Conservation (phyloP, 2,113 vertebrate genomes). For the Halichoerus grypus region DNA sequence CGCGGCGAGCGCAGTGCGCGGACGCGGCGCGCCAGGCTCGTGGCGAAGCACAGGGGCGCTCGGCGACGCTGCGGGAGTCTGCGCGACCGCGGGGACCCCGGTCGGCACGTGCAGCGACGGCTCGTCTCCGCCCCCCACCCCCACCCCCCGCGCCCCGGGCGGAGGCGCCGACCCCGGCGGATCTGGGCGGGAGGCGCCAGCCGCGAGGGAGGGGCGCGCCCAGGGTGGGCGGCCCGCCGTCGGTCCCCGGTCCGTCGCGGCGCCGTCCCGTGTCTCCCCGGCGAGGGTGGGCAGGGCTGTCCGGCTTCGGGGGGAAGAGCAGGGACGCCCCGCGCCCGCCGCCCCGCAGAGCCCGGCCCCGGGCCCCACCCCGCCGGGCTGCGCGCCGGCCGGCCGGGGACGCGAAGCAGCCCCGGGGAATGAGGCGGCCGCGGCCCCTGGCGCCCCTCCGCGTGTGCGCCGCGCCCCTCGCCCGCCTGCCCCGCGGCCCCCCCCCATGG, state of each 20-base stretch:
- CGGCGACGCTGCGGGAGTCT: too few species aligned
- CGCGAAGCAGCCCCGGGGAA: slow-evolving; percentile 66
- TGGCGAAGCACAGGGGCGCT: neutral
- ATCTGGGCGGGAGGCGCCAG: slow-evolving; percentile 78
- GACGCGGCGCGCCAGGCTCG: neutral
- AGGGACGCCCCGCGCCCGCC: neutral
- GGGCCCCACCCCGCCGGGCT: slow-evolving; percentile 47
- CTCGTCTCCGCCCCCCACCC: neutral
- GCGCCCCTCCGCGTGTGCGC: slow-evolving; percentile 70
- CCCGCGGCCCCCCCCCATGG: slow-evolving; percentile 87
- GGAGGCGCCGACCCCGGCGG: neutral
- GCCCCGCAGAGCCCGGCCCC: neutral
- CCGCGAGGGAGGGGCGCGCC: slow-evolving; percentile 60
- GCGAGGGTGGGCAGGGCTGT: slow-evolving; percentile 23
- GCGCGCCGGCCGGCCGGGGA: neutral
- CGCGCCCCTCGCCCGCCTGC: slow-evolving; percentile 60
- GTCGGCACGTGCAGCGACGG: neutral
- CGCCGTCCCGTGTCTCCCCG: neutral
- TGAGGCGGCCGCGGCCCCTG: slow-evolving; percentile 74
- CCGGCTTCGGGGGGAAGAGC: slow-evolving; percentile 52
- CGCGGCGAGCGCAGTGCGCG: neutral
- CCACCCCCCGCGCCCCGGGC: neutral
- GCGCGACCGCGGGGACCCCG: neutral
- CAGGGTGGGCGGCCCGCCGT: neutral
- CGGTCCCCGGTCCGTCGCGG: neutral